Base-by-base conservation (phyloP, 2,113 vertebrate genomes). In the Microcebus jonahi region DNA sequence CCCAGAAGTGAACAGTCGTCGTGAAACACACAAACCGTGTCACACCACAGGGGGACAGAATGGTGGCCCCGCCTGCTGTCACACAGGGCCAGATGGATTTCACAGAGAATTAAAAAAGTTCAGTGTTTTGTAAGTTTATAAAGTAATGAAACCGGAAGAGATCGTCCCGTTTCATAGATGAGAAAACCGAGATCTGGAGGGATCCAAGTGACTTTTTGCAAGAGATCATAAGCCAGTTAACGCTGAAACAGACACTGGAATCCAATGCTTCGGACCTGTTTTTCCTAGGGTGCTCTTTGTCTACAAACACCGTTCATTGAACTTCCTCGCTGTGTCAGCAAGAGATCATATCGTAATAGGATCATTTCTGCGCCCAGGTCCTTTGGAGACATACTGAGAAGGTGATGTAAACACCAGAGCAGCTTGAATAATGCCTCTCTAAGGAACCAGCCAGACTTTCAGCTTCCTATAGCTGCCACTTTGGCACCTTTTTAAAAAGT, bases 171-270 rank as follows among this genome's bases (percentile, higher is more conserved):
- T 63, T 53, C 87, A 75, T 31, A 73, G 42, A 45, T 25, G 29
- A 95, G 27, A 89, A 94, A 55, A 71, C 14, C 57, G 48, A 92
- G 67, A 67, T 59, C 23, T 10, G 48, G 53, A 53, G 36, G 80
- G 15, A 59, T 23, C 53, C 14, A 42, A 55, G 31, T 57, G 53
- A 53, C 59, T 65, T 85, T 80, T 80, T 50, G 17, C 77, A 73
- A 90, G 48, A 77, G 20, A 57, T 23, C 23, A 53, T 6, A 63
- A 63, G 39, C 59, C 77, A 12, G 29, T 34, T 36, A n/a, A 39
- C 31, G 55, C 75, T 3, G 21, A 68, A 77, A 50, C 1, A 63
- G 27, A 63, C 36, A 1, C 18, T 10, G 48, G 45, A 61, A 55
- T 17, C 81, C 73, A 84, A 42, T 12, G 3, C 42, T 86, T n/a